Percentiles rank a stretch among this genome's conserved stretches.
Evolutionary conservation across 2,888 invertebrate species (phyloP).

Genomic region (Hololepta plana): DNA sequence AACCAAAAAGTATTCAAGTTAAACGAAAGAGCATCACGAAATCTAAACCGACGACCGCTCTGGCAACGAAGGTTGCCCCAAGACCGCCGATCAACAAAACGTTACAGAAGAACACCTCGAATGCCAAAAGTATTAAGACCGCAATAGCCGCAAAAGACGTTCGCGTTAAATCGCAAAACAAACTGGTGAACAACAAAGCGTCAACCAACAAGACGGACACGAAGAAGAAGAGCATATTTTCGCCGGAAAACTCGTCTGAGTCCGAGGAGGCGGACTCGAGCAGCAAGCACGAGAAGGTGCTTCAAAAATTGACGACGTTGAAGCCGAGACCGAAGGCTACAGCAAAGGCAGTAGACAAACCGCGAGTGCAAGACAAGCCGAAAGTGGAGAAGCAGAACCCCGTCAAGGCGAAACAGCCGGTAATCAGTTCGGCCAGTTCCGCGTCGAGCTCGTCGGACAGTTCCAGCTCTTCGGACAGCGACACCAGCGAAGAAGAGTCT

Average conservation of each 20-base stretch:
- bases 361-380: constrained; percentile 29
- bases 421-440: constrained; percentile 31
- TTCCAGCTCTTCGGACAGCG: constrained; percentile 21
- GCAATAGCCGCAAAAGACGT: not conserved
- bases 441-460: constrained; percentile 19
- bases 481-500: constrained; percentile 19
- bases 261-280: constrained; percentile 32
- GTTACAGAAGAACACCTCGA: constrained; percentile 4
- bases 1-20: constrained; percentile 23
- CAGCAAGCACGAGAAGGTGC: constrained; percentile 24
- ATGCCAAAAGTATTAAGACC: constrained; percentile 9
- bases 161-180: constrained; percentile 10
- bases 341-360: constrained; percentile 22
- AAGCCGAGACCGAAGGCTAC: constrained; percentile 27
- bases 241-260: constrained; percentile 60
- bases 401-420: constrained; percentile 33
- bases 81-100: too few relatives aligned
- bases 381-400: too few relatives aligned
- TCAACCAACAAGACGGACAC: constrained; percentile 14
- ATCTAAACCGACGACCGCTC: too few relatives aligned
- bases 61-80: too few relatives aligned
- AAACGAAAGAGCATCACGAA: too few relatives aligned
- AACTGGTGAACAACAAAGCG: constrained; percentile 5
- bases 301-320: constrained; percentile 20
- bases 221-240: constrained; percentile 63